These are phyloP conservation scores for Calidris pugnax DNA, from an alignment of 2,113 vertebrate genomes.

Conservation along the genomic window DNA sequence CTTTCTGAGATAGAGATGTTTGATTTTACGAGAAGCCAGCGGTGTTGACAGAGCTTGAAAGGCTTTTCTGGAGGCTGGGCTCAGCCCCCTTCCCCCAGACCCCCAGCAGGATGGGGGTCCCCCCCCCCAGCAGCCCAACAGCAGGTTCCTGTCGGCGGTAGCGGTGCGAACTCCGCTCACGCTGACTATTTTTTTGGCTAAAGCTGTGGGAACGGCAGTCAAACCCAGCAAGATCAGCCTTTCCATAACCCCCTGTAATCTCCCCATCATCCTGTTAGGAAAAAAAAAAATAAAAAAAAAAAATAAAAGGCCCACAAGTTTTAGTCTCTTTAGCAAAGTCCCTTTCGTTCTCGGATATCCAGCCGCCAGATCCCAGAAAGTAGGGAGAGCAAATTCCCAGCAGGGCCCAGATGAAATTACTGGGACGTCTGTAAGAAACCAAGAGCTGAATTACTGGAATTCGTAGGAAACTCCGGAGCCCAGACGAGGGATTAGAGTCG, in stretches of 20 bases:
- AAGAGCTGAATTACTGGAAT: background rate
- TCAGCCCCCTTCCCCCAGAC: background rate
- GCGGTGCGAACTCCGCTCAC: background rate
- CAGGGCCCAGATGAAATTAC: background rate
- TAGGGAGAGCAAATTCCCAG: conserved; percentile 24
- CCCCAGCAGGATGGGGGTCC: background rate
- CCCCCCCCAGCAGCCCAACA: background rate
- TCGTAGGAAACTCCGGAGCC: background rate
- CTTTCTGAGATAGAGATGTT: background rate
- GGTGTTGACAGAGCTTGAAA: background rate
- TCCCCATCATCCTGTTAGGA: conserved; percentile 46
- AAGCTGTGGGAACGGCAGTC: conserved; percentile 34
- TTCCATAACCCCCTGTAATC: conserved; percentile 43
- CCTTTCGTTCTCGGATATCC: background rate
- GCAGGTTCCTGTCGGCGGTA: background rate
- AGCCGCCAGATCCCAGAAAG: conserved; percentile 35
- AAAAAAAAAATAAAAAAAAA: background rate
- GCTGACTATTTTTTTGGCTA: background rate
- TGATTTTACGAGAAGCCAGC: rapidly evolving
- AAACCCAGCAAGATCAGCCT: conserved; percentile 25
- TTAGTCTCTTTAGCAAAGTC: background rate
- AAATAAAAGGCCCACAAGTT: background rate
- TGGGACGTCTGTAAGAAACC: conserved; percentile 3
- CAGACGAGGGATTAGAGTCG: conserved; percentile 24
- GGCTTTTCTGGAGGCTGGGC: rapidly evolving